Conservation (phyloP, 2,888 invertebrate species). For the Pelosia muscerda region DNA sequence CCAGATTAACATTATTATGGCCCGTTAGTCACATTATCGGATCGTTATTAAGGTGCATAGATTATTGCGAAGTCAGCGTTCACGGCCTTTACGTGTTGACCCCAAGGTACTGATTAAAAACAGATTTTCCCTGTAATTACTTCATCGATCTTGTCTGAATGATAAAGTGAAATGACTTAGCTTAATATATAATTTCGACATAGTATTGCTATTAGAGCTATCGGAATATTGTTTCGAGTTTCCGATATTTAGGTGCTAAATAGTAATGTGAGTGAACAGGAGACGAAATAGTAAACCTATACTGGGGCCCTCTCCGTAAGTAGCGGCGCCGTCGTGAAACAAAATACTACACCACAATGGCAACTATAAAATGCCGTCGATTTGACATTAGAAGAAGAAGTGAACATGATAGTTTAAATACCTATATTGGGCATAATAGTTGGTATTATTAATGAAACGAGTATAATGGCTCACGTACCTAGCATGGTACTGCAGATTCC, state of each 20-base stretch:
- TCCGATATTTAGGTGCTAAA: too few species aligned
- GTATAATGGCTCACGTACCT: background rate
- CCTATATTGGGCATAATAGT: background rate
- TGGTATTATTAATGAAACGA: background rate
- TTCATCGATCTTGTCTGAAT: background rate
- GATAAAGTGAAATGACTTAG: background rate
- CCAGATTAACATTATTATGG: background rate
- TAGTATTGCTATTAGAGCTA: too few species aligned
- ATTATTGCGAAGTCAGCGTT: background rate
- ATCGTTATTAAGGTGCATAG: background rate
- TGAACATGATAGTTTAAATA: too few species aligned
- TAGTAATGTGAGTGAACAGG: too few species aligned
- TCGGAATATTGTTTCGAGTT: too few species aligned
- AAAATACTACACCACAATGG: too few species aligned
- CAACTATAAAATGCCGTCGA: too few species aligned
- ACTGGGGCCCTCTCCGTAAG: too few species aligned
- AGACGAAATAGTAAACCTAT: too few species aligned
- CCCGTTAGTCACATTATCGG: background rate
- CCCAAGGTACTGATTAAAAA: background rate
- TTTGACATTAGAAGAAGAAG: too few species aligned
- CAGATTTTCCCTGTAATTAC: constrained; percentile 1
- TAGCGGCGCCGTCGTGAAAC: too few species aligned
- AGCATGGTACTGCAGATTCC: background rate
- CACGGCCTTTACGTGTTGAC: background rate
- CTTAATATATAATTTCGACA: too few species aligned